Base-by-base conservation (phyloP, 2,888 invertebrate species). In the Zaprionus obscuricornis region DNA sequence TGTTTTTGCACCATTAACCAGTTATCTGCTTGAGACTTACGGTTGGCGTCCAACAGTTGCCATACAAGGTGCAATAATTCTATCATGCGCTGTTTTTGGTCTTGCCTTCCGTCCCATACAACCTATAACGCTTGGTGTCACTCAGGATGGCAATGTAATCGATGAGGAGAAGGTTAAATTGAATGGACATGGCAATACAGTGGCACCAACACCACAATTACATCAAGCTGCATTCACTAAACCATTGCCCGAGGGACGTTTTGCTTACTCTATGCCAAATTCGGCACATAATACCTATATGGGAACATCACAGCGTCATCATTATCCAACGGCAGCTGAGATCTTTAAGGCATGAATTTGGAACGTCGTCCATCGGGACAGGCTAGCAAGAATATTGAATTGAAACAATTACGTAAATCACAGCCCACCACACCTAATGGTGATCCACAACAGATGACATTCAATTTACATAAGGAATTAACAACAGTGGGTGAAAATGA, bases 51-150 rank as follows among this genome's bases (percentile, higher is more conserved):
- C 91, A 22, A 94, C 97, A 0, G 88, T 98, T 18, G 90, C 96
- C 16, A 92, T 94, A 16, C 94, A 96, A 90, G 95, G 93, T 79
- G 93, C 93, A 91, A 92, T 97, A 73, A 92, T 97, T 22, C 90
- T 98, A 31, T 91, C 93, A 22, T 97, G 97, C 87, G 92, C 93
- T 0, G 74, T 96, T 13, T 96, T 94, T 85, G 98, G 96, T 0
- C 90, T 93, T 1, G 92, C 97, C 75, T 98, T 97, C 91, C 93
- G 96, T 22, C 98, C 98, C 0, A 92, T 99, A 34, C 93, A 94
- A 75, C 95, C 96, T 0, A 92, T 93, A 1, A 92, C 93, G 65
- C 92, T 95, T 13, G 92, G 93, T 17, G 91, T 94, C 3, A 91
- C 92, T 11, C 76, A 77, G 4, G 77, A 85, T 17, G 70, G 62